Conservation (phyloP, 2,888 invertebrate species). For the Drosophila subquinaria region DNA sequence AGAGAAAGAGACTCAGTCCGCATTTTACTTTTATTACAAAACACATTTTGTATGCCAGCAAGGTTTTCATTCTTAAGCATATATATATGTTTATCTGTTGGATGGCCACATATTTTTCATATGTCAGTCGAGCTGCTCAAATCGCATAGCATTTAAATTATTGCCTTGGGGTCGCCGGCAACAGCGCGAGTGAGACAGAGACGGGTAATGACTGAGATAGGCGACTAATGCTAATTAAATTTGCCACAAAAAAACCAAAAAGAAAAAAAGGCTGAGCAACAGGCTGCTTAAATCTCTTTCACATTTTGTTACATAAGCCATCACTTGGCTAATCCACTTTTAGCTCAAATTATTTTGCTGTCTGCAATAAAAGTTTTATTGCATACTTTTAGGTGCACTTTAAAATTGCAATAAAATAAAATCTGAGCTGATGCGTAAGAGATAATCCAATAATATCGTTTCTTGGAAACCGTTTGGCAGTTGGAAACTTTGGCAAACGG, state of each 20-base stretch:
- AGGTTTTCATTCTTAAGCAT: conserved; percentile 18
- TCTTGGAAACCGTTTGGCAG: not conserved
- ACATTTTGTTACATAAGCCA: not conserved
- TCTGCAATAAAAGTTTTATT: conserved; percentile 1
- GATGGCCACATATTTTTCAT: conserved; percentile 37
- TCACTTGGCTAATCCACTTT: conserved; percentile 9
- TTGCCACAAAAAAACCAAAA: conserved; percentile 18
- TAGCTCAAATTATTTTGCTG: not conserved
- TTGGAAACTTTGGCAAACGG: not conserved
- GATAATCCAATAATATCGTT: conserved; percentile 5
- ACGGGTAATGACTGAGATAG: not conserved
- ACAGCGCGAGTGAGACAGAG: not conserved
- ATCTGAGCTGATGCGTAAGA: conserved; percentile 3
- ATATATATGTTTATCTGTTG: conserved; percentile 39
- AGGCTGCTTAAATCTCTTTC: conserved; percentile 15
- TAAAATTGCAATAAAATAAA: not conserved
- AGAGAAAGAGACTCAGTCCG: conserved; percentile 32
- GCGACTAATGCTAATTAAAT: conserved; percentile 51
- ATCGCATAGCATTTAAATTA: conserved; percentile 70
- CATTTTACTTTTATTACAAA: conserved; percentile 58
- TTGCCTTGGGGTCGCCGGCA: conserved; percentile 43
- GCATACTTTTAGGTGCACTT: not conserved
- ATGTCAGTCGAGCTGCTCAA: conserved; percentile 54
- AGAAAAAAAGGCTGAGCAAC: conserved; percentile 13
- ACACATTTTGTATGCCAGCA: conserved; percentile 59